Evolutionary conservation across 2,888 invertebrate species (phyloP).

Genomic region (Euclidia mi): DNA sequence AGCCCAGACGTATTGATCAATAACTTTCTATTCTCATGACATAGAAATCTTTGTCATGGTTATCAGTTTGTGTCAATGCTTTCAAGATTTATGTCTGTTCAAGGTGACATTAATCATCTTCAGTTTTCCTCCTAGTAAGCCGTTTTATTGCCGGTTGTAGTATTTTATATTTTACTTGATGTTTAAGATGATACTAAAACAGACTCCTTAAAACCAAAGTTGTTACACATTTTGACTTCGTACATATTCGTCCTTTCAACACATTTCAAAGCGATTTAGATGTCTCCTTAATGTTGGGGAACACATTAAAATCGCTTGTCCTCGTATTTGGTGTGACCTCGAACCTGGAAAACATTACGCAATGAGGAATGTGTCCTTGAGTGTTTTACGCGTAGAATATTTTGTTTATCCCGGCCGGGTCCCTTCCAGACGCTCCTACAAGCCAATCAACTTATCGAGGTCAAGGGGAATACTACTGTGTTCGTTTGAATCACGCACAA

Average conservation of each 20-base stretch:
- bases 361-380: constrained; percentile 57
- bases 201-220: too few species aligned
- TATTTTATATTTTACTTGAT: too few species aligned
- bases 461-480: constrained; percentile 40
- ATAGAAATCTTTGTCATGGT: constrained; percentile 2
- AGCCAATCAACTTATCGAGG: constrained; percentile 53
- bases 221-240: too few species aligned
- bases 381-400: constrained; percentile 41
- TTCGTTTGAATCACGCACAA: neutral
- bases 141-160: neutral
- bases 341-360: constrained; percentile 14
- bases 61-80: constrained; percentile 4
- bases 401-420: constrained; percentile 53
- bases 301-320: too few species aligned
- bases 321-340: neutral
- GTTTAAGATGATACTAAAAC: too few species aligned
- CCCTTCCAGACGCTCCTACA: constrained; percentile 36
- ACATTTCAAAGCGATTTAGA: too few species aligned
- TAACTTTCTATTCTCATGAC: neutral
- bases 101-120: constrained; percentile 31
- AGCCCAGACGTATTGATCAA: neutral
- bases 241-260: too few species aligned
- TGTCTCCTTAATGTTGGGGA: too few species aligned
- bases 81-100: constrained; percentile 13
- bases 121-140: constrained; percentile 18